Evolutionary conservation across 2,888 invertebrate species (phyloP).

Genomic region (Acleris sparsana): DNA sequence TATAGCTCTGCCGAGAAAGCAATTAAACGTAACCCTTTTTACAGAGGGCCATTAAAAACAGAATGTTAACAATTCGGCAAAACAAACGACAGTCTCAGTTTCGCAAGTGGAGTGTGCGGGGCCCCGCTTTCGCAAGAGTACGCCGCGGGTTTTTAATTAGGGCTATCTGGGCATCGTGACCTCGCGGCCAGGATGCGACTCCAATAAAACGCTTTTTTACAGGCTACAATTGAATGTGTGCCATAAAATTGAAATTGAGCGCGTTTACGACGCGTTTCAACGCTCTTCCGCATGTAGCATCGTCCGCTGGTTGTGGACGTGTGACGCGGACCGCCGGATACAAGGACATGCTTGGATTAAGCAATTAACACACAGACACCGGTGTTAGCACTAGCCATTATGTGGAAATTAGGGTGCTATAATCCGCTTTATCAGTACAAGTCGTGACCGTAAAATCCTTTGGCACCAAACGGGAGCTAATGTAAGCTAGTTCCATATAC

Average conservation of each 20-base stretch:
- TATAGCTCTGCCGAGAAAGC: not conserved
- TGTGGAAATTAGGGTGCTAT: slow-evolving; percentile 65
- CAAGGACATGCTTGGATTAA: slow-evolving; percentile 72
- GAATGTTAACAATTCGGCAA: slow-evolving; percentile 35
- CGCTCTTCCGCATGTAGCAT: slow-evolving; percentile 74
- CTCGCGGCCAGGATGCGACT: slow-evolving; percentile 78
- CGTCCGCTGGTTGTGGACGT: slow-evolving; percentile 65
- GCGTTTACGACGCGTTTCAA: slow-evolving; percentile 75
- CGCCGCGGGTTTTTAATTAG: slow-evolving; percentile 76
- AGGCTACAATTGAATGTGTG: slow-evolving; percentile 77
- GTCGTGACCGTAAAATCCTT: slow-evolving; percentile 62
- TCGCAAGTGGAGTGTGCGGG: slow-evolving; percentile 57
- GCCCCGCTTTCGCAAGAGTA: slow-evolving; percentile 70
- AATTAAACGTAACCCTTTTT: slow-evolving; percentile 1
- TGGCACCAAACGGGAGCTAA: slow-evolving; percentile 66
- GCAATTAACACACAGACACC: slow-evolving; percentile 63
- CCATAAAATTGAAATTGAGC: slow-evolving; percentile 79
- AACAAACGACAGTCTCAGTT: slow-evolving; percentile 50
- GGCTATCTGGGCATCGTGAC: slow-evolving; percentile 72
- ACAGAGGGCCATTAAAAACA: slow-evolving; percentile 19
- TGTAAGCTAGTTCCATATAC: slow-evolving; percentile 68
- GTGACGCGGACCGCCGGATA: slow-evolving; percentile 53
- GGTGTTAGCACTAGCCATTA: slow-evolving; percentile 61
- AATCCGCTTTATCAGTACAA: slow-evolving; percentile 57
- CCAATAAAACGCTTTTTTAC: slow-evolving; percentile 81